Base-by-base conservation (phyloP, 2,797 vertebrate genomes). In the Rhinichthys osculus region DNA sequence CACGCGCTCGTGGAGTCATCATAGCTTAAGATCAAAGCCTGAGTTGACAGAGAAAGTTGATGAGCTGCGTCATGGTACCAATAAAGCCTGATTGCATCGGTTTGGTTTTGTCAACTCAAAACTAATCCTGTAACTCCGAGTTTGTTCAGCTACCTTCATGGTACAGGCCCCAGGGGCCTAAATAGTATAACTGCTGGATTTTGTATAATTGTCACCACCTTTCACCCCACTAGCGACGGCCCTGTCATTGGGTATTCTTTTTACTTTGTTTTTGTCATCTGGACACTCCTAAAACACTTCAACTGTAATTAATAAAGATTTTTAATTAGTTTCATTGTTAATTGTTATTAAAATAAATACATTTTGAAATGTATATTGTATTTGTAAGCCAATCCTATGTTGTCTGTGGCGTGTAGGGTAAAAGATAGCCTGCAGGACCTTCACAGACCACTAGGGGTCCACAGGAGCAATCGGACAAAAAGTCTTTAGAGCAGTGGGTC, bases 291-390 rank as follows among this genome's bases (percentile, higher is more conserved):
- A 64, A 30, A 64, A 64, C 59, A 27, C 11, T n/a, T 9, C 9
- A 10, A 17, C 7, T 5, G 27, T 30, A 13, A 62, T 40, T n/a
- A 38, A 23, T 57, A 38, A 76, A 33, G 1, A 52, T 19, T 33
- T 5, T 5, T 19, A 33, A 40, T 23, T n/a, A 9, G 38, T 10
- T 78, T 3, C 27, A 42, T 78, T 78, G 54, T n/a, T 59, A 27
- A 27, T 78, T 40, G 0, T n/a, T 14, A 23, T 54, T 57, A 1
- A n/a, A 57, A 77, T 14, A 2, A 35, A 57, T 38, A 4, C 2
- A n/a, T 62, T 59, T 77, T 38, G 11, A 77, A 77, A 57, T 77
- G n/a, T 38, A 77, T 52, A 33, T 21, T 54, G 52, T 21, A 77
- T 57, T 77, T 57, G 7, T 77, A 77, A 54, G 33, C 35, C 7